Conservation (phyloP, 2,888 invertebrate genomes). For the Parnassius smintheus region DNA sequence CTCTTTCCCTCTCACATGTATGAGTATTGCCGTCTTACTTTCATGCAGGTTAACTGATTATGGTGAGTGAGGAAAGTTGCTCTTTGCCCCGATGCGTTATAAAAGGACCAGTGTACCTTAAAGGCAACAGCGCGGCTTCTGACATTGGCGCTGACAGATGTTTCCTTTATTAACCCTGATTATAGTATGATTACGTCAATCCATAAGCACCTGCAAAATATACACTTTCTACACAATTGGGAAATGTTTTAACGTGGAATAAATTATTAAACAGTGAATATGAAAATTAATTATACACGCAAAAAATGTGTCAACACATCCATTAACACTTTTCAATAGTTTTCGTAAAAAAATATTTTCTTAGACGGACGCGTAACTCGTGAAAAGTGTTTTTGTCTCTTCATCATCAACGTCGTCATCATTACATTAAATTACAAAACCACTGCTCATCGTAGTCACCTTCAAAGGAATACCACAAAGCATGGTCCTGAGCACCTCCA, state of each 20-base stretch:
- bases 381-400: no score
- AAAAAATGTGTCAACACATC: not conserved
- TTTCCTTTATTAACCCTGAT: conserved; percentile 37
- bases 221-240: conserved; percentile 6
- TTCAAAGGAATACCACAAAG: no score
- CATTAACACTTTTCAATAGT: not conserved
- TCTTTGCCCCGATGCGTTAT: conserved; percentile 45
- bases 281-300: not conserved
- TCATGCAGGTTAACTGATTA: conserved; percentile 54
- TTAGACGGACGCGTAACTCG: no score
- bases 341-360: not conserved
- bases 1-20: conserved; percentile 44
- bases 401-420: no score
- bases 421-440: no score
- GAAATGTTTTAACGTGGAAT: not conserved
- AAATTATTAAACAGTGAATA: not conserved
- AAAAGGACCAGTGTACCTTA: conserved; percentile 29
- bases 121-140: conserved; percentile 34
- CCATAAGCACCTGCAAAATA: conserved; percentile 36
- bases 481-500: no score
- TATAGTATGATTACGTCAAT: conserved; percentile 31
- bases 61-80: conserved; percentile 67
- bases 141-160: conserved; percentile 53
- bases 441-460: no score
- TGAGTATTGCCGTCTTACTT: conserved; percentile 34